These are phyloP conservation scores for Ellobium chinense DNA, from an alignment of 2,888 invertebrate species.

Conservation along the genomic window DNA sequence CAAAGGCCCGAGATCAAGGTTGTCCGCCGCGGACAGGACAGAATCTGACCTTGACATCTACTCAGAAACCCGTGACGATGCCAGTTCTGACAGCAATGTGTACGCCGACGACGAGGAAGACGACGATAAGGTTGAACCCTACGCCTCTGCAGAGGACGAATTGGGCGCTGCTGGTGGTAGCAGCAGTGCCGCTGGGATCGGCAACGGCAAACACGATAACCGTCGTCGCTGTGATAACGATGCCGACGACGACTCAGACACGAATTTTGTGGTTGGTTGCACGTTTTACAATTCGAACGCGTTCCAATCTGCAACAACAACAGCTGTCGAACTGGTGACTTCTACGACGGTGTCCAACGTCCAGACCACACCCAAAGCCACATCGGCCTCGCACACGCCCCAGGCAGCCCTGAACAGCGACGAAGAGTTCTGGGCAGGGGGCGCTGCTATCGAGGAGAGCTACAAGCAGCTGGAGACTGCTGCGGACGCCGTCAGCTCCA, in stretches of 20 bases:
- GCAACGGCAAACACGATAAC: background rate
- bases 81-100: conserved; percentile 67
- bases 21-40: conserved; percentile 58
- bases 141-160: conserved; percentile 51
- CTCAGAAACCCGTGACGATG: conserved; percentile 68
- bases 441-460: conserved; percentile 54
- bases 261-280: conserved; percentile 33
- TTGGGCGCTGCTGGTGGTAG: conserved; percentile 48
- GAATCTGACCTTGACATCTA: conserved; percentile 70
- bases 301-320: background rate
- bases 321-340: background rate
- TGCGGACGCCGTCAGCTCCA: conserved; percentile 61
- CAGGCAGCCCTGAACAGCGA: conserved; percentile 6
- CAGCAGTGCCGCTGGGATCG: conserved; percentile 21
- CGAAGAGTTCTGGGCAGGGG: conserved; percentile 25
- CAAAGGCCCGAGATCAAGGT: conserved; percentile 47
- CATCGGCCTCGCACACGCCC: background rate
- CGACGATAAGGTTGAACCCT: conserved; percentile 48
- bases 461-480: conserved; percentile 58
- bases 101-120: conserved; percentile 72
- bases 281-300: conserved; percentile 46
- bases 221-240: background rate
- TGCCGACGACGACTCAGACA: background rate
- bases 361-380: background rate
- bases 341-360: background rate